These are phyloP conservation scores for Halisarca cf. caerulea DNA, from an alignment of 37 sponge, comb jelly and placozoan genomes.

Conservation along the genomic window DNA sequence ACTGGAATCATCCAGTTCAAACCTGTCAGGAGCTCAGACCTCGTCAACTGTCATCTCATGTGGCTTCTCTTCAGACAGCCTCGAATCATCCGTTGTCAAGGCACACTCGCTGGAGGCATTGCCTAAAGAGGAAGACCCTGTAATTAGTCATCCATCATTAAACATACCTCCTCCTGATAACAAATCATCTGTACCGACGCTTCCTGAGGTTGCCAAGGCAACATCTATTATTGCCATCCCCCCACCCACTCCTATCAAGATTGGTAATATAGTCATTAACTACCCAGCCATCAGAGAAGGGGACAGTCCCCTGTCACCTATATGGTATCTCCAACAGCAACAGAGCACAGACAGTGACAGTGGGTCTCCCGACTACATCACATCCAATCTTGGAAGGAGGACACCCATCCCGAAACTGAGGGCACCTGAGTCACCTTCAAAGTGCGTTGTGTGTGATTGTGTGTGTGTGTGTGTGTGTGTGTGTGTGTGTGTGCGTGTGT, in stretches of 20 bases:
- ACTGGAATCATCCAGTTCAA: not conserved
- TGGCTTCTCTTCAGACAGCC: conserved; percentile 14
- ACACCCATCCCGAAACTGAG: conserved; percentile 11
- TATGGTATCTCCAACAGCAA: conserved; percentile 60
- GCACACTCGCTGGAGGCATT: not conserved
- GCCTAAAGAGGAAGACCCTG: not conserved
- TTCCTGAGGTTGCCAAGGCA: not conserved
- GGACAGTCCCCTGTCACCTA: conserved; percentile 57
- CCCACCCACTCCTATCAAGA: not conserved
- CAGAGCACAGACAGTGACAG: conserved; percentile 30
- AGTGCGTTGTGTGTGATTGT: conserved; percentile 24
- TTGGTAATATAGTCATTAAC: conserved; percentile 53
- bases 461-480: conserved; percentile 30
- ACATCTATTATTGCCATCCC: not conserved
- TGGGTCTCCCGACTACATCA: conserved; percentile 52
- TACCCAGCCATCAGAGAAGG: conserved; percentile 26
- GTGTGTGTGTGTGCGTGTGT: not conserved
- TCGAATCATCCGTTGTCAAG: not conserved
- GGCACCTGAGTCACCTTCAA: not conserved
- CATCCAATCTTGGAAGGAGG: conserved; percentile 42
- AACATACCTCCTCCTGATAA: not conserved
- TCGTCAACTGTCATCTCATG: not conserved
- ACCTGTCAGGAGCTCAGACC: not conserved
- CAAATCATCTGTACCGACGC: not conserved
- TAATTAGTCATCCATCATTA: not conserved